These are phyloP conservation scores for Laterallus jamaicensis DNA, from an alignment of 2,113 vertebrate species.

Conservation along the genomic window DNA sequence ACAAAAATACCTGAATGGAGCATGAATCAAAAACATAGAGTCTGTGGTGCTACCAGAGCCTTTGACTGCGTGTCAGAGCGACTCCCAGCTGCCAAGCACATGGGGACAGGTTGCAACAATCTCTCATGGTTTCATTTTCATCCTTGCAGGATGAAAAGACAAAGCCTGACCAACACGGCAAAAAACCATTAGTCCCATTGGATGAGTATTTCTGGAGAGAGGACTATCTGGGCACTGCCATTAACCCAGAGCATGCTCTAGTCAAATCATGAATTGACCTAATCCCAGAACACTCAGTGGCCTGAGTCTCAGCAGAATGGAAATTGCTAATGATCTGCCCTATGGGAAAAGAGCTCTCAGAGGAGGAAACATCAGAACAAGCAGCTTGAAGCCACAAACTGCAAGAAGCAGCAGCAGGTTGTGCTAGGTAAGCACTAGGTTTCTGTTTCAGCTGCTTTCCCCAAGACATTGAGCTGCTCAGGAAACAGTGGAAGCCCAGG, in stretches of 20 bases:
- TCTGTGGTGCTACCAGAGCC: neutral
- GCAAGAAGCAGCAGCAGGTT: neutral
- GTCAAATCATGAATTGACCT: neutral
- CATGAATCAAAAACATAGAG: neutral
- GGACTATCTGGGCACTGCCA: neutral
- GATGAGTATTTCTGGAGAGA: neutral
- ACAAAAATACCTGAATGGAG: constrained; percentile 9
- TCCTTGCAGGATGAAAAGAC: neutral
- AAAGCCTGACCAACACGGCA: neutral
- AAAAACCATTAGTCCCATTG: neutral
- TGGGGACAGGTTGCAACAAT: neutral
- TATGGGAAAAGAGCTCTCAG: neutral
- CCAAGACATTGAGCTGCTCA: neutral
- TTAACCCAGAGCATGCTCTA: neutral
- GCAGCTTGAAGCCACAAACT: neutral
- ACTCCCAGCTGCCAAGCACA: neutral
- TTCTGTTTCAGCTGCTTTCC: neutral
- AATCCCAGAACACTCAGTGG: neutral
- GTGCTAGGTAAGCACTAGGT: neutral
- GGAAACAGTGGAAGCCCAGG: neutral
- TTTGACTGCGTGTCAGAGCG: accelerated
- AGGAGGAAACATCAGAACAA: neutral
- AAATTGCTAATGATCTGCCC: neutral
- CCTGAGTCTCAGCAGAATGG: neutral
- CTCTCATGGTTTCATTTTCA: neutral